Percentiles rank a stretch among this genome's conserved stretches.
Conservation (phyloP, 2,888 invertebrate species). For the Chelonus formosanus region DNA sequence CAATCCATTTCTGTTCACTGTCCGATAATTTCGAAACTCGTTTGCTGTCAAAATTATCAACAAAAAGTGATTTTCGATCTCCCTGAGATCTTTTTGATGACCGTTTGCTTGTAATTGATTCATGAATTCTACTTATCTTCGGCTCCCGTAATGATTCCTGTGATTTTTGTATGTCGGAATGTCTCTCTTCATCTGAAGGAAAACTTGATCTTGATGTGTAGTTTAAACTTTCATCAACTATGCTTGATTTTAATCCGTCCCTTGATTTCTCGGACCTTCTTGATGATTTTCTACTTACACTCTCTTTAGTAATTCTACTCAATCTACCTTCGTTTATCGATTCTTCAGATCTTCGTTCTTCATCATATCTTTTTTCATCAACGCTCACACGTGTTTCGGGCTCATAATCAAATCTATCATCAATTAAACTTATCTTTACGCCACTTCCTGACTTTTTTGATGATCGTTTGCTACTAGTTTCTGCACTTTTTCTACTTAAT, state of each 20-base stretch:
- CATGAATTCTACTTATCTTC: too few species aligned
- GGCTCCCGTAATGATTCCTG: too few species aligned
- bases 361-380: slow-evolving; percentile 24
- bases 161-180: too few species aligned
- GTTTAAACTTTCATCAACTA: too few species aligned
- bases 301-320: slow-evolving; percentile 1
- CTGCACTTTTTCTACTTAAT: not conserved
- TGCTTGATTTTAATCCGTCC: not conserved
- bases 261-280: slow-evolving; percentile 10
- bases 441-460: slow-evolving; percentile 16
- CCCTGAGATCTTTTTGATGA: not conserved
- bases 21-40: too few species aligned
- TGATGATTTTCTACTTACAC: slow-evolving; percentile 15
- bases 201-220: too few species aligned
- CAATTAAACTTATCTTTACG: slow-evolving; percentile 15
- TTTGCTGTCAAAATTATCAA: too few species aligned
- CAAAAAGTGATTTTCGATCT: not conserved
- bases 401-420: slow-evolving; percentile 9
- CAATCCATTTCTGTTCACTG: too few species aligned
- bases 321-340: not conserved
- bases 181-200: too few species aligned
- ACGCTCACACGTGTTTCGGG: too few species aligned
- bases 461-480: not conserved
- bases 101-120: too few species aligned
- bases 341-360: slow-evolving; percentile 8